Evolutionary conservation across 30 jellyfish, hydroid and myxozoan genomes (phyloP).

Genomic region (Hydractinia echinata): DNA sequence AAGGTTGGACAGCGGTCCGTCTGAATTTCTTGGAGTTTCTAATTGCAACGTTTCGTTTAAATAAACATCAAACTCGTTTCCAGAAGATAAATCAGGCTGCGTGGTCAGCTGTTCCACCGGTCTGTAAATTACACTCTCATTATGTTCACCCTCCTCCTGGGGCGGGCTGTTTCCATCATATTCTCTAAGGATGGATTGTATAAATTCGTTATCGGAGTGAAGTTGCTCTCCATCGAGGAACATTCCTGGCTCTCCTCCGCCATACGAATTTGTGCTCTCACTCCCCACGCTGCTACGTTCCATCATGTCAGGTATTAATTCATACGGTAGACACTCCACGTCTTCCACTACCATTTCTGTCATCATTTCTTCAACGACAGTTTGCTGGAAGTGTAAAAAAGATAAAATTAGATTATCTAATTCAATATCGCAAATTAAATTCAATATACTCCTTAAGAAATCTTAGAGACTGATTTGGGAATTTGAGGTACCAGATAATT

Average conservation of each 20-base stretch:
- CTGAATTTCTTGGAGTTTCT: constrained; percentile 18
- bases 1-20: background rate
- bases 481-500: no score
- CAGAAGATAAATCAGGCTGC: background rate
- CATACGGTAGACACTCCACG: constrained; percentile 17
- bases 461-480: no score
- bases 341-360: constrained; percentile 14
- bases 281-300: background rate
- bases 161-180: constrained; percentile 7
- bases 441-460: no score
- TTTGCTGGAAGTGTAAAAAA: constrained; percentile 4
- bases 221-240: constrained; percentile 4
- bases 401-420: background rate
- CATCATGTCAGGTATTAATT: no score
- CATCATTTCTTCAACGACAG: constrained; percentile 23
- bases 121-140: constrained; percentile 18
- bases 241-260: background rate
- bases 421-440: no score
- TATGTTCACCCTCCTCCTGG: background rate
- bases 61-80: constrained; percentile 8
- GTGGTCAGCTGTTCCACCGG: background rate
- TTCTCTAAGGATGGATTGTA: constrained; percentile 23
- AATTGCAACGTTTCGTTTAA: constrained; percentile 17
- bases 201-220: constrained; percentile 27
- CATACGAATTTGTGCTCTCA: background rate